Evolutionary conservation across 2,113 vertebrate genomes (phyloP).

Genomic region (Paedocypris sp.): DNA sequence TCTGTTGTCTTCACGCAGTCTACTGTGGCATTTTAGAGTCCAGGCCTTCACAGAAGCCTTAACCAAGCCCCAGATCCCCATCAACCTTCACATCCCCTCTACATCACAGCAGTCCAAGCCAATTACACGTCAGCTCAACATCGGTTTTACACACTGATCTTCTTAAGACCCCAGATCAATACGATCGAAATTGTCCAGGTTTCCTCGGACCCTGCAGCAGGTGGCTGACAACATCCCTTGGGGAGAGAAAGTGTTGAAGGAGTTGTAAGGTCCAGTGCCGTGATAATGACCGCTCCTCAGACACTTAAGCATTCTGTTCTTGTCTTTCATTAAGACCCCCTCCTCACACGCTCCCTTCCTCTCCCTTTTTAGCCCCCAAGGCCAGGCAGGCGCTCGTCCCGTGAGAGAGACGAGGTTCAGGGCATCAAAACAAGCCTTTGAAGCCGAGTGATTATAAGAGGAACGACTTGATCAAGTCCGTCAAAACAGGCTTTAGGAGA

Average conservation of each 20-base stretch:
- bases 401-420: conserved; percentile 30
- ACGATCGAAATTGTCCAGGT: neutral
- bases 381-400: conserved; percentile 31
- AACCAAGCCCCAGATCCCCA: neutral
- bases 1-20: too few species aligned
- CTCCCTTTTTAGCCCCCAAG: conserved; percentile 42
- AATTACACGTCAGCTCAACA: neutral
- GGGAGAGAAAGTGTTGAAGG: neutral
- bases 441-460: conserved; percentile 52
- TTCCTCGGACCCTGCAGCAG: neutral
- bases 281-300: conserved; percentile 18
- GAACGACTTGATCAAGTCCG: conserved; percentile 49
- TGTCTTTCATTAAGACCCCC: conserved; percentile 12
- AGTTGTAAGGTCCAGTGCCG: neutral
- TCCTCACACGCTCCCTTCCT: conserved; percentile 24
- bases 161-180: neutral
- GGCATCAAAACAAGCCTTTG: conserved; percentile 50
- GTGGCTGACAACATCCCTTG: neutral
- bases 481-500: conserved; percentile 39
- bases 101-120: neutral
- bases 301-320: conserved; percentile 30
- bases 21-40: too few species aligned
- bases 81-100: neutral
- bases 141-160: neutral
- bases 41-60: neutral